phyloP scores from a whole-genome alignment of 2,888 invertebrate species.

The Blera fallax region DNA sequence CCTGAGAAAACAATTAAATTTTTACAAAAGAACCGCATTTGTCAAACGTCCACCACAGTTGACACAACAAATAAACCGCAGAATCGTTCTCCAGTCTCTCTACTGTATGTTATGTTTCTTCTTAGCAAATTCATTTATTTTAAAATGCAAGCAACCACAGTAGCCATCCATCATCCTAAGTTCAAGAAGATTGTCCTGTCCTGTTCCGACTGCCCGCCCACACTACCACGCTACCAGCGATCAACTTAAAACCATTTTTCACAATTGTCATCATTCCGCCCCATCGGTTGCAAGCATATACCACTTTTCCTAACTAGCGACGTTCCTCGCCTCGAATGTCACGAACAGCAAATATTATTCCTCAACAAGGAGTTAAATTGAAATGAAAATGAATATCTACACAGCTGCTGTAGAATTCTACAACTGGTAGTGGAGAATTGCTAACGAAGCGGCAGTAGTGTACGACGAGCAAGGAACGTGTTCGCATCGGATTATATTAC shows the following conservation, averaged over 20 bases:
- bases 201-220: neutral
- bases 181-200: slow-evolving; percentile 1
- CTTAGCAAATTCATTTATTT: slow-evolving; percentile 37
- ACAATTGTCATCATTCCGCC: slow-evolving; percentile 61
- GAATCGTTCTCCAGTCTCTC: neutral
- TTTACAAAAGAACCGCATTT: slow-evolving; percentile 27
- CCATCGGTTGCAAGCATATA: slow-evolving; percentile 46
- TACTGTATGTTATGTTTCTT: slow-evolving; percentile 13
- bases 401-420: neutral
- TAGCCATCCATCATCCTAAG: slow-evolving; percentile 44
- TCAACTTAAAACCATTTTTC: slow-evolving; percentile 59
- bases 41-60: slow-evolving; percentile 34
- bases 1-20: slow-evolving; percentile 36
- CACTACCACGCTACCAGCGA: slow-evolving; percentile 15
- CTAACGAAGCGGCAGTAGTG: slow-evolving; percentile 58
- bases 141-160: slow-evolving; percentile 36
- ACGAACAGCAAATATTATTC: slow-evolving; percentile 71
- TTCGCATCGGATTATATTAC: slow-evolving; percentile 60
- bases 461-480: slow-evolving; percentile 33
- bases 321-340: slow-evolving; percentile 41
- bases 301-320: slow-evolving; percentile 19
- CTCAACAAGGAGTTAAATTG: slow-evolving; percentile 66
- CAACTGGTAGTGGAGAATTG: slow-evolving; percentile 25
- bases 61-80: slow-evolving; percentile 21
- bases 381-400: slow-evolving; percentile 51